These are phyloP conservation scores for Arrhamphus sclerolepis DNA, from an alignment of 2,797 vertebrate species.

Conservation along the genomic window DNA sequence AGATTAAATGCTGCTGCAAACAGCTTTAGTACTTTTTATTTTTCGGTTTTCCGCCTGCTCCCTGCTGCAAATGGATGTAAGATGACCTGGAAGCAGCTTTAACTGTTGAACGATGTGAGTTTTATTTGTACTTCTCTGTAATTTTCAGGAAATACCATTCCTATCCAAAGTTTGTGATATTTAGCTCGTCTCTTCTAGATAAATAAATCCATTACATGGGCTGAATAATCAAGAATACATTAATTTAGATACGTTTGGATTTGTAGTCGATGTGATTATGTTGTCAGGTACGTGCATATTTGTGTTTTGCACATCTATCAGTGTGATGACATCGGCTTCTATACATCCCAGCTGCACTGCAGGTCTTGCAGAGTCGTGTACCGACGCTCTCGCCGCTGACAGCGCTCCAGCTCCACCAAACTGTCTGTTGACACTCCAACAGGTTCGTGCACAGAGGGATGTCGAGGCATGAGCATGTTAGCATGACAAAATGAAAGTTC, in stretches of 20 bases:
- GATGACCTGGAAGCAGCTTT: too few species aligned
- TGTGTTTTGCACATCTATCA: conserved; percentile 12
- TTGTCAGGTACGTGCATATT: too few species aligned
- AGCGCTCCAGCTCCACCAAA: conserved; percentile 6
- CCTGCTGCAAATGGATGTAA: too few species aligned
- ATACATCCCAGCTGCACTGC: neutral
- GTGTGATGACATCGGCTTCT: conserved; percentile 4
- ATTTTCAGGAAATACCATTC: too few species aligned
- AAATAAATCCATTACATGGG: neutral
- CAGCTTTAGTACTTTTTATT: too few species aligned
- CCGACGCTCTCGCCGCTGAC: neutral
- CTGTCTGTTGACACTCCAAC: conserved; percentile 35
- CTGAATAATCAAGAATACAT: conserved; percentile 1
- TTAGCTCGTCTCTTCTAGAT: too few species aligned
- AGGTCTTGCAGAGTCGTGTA: conserved; percentile 18
- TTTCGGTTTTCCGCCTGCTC: too few species aligned
- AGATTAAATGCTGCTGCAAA: too few species aligned
- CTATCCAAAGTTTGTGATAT: too few species aligned
- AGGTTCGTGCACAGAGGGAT: conserved; percentile 19
- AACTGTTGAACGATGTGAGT: too few species aligned
- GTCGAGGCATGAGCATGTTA: conserved; percentile 1
- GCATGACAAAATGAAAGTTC: conserved; percentile 36
- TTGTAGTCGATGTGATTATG: conserved; percentile 4
- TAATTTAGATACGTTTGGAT: neutral
- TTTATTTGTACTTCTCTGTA: too few species aligned